phyloP scores from a whole-genome alignment of 2,113 vertebrate genomes.

The Polypterus senegalus region DNA sequence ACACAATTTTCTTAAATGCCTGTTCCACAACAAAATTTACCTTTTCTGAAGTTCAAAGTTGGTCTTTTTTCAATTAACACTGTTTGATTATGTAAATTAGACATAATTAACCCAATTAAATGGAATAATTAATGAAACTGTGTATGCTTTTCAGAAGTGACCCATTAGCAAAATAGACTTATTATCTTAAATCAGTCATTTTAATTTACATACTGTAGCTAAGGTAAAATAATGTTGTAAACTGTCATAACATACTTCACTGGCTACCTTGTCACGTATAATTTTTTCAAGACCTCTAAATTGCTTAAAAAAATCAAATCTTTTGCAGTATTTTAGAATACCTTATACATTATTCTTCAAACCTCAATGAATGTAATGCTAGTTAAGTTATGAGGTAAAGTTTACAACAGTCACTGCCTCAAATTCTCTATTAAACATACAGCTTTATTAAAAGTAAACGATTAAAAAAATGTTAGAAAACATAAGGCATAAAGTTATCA shows the following conservation, averaged over 20 bases:
- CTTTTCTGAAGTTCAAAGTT: slow-evolving; percentile 15
- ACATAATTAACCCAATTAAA: slow-evolving; percentile 12
- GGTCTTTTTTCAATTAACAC: slow-evolving; percentile 11
- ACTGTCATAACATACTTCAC: background rate
- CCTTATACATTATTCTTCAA: no score
- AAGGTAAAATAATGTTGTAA: background rate
- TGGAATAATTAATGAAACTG: slow-evolving; percentile 16
- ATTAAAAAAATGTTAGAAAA: no score
- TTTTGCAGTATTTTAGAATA: no score
- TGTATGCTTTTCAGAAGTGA: slow-evolving; percentile 6
- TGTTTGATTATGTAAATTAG: slow-evolving; percentile 13
- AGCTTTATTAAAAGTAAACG: no score
- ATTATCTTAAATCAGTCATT: slow-evolving; percentile 12
- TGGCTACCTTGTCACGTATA: no score
- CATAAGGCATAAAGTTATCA: no score
- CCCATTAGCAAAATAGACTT: slow-evolving; percentile 10
- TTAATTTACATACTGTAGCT: background rate
- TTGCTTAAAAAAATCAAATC: no score
- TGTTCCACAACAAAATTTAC: slow-evolving; percentile 3
- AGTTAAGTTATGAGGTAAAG: no score
- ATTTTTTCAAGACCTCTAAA: no score
- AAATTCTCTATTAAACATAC: no score
- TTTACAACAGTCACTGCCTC: no score
- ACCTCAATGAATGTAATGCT: no score
- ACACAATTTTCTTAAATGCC: slow-evolving; percentile 9